phyloP scores from a whole-genome alignment of 2,113 vertebrate species.

The Eolophus roseicapilla region DNA sequence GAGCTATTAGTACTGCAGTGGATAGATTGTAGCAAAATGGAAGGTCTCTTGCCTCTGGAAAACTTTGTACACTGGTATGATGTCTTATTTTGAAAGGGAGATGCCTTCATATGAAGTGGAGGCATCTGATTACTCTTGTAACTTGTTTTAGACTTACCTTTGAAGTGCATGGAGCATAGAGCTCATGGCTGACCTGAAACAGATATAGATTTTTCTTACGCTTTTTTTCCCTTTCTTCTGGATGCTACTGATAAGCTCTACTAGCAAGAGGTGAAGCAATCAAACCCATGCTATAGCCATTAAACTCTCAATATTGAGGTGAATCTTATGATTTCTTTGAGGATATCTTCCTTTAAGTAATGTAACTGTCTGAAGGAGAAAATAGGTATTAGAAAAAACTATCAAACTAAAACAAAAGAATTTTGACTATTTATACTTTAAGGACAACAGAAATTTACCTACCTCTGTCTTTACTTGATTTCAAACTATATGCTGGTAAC shows the following conservation, averaged over 20 bases:
- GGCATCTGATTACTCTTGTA: background rate
- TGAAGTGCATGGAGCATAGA: background rate
- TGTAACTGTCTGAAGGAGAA: background rate
- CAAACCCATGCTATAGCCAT: background rate
- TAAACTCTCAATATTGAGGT: background rate
- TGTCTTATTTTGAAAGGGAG: background rate
- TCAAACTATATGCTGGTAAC: background rate
- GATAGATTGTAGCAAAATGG: background rate
- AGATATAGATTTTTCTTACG: rapidly evolving
- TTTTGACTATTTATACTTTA: background rate
- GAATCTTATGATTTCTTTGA: background rate
- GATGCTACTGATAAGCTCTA: background rate
- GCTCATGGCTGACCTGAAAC: background rate
- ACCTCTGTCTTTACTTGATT: background rate
- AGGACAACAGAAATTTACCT: background rate
- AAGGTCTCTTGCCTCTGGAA: background rate
- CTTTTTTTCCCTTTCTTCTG: background rate
- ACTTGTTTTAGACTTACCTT: background rate
- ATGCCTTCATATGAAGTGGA: background rate
- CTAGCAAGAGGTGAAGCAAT: background rate
- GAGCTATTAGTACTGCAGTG: background rate
- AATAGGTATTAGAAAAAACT: background rate
- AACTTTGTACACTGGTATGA: background rate
- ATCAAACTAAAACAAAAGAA: background rate
- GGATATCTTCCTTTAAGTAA: background rate